A percentile compares a stretch with the other conserved stretches of the same genome.
phyloP scores from a whole-genome alignment of 2,113 vertebrate genomes.

The Cairina moschata region DNA sequence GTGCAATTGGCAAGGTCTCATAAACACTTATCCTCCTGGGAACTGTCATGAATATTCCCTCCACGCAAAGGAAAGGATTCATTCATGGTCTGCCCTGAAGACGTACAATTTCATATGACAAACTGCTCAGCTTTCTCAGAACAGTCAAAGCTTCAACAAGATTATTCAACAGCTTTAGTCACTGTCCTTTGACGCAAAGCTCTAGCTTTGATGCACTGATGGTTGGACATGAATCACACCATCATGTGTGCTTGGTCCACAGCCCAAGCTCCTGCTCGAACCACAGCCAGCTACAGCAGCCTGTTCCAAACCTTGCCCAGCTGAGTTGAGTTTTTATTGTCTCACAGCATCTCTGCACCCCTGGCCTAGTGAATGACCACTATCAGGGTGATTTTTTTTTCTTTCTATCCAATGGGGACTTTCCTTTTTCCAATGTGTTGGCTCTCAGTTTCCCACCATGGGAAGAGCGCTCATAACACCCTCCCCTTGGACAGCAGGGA shows the following conservation, averaged over 20 bases:
- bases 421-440: background rate
- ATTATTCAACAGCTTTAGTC: background rate
- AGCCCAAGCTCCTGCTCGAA: background rate
- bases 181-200: background rate
- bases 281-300: background rate
- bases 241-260: accelerated
- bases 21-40: background rate
- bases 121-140: background rate
- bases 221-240: background rate
- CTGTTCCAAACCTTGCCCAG: background rate
- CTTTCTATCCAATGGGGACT: background rate
- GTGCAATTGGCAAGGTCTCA: background rate
- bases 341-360: background rate
- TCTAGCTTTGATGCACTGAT: background rate
- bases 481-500: accelerated
- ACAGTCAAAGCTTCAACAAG: background rate
- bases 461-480: background rate
- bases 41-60: background rate
- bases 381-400: no score
- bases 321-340: background rate
- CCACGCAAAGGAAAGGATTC: background rate
- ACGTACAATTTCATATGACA: accelerated
- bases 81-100: background rate
- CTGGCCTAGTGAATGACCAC: background rate
- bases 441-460: background rate